phyloP scores from a whole-genome alignment of 2,113 vertebrate species.

The Myotis yumanensis region DNA sequence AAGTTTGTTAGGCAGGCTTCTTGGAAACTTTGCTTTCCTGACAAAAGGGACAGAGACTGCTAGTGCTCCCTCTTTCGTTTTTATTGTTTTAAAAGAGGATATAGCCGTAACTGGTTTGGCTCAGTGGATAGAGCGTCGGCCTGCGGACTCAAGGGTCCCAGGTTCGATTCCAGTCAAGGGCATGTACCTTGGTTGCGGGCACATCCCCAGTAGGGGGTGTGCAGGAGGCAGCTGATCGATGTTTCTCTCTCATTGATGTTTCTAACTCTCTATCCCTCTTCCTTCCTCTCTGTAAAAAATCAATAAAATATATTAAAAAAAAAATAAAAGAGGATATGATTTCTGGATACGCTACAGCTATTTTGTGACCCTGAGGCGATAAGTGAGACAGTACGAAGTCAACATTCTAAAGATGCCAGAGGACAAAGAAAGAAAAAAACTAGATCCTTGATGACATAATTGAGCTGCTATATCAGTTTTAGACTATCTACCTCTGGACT shows the following conservation, averaged over 20 bases:
- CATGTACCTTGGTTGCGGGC: no score
- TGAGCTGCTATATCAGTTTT: not conserved
- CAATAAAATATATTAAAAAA: no score
- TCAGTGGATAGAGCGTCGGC: no score
- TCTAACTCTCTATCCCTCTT: no score
- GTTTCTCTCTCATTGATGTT: no score
- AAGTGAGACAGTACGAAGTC: not conserved
- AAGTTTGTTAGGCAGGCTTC: not conserved
- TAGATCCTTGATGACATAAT: not conserved
- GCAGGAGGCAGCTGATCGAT: no score
- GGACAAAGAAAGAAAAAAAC: not conserved
- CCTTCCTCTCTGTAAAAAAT: no score
- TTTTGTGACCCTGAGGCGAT: not conserved
- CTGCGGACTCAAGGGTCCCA: no score
- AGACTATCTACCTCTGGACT: not conserved
- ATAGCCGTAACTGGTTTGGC: no score
- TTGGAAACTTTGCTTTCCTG: not conserved
- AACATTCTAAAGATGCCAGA: not conserved
- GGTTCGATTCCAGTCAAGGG: no score
- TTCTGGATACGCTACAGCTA: not conserved
- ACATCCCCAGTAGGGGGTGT: no score
- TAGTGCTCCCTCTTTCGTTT: not conserved
- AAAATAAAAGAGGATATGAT: not conserved
- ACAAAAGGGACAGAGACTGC: not conserved
- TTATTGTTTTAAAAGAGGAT: slow-evolving; percentile 14